Evolutionary conservation across 2,797 vertebrate genomes (phyloP).

Genomic region (Echiichthys vipera): DNA sequence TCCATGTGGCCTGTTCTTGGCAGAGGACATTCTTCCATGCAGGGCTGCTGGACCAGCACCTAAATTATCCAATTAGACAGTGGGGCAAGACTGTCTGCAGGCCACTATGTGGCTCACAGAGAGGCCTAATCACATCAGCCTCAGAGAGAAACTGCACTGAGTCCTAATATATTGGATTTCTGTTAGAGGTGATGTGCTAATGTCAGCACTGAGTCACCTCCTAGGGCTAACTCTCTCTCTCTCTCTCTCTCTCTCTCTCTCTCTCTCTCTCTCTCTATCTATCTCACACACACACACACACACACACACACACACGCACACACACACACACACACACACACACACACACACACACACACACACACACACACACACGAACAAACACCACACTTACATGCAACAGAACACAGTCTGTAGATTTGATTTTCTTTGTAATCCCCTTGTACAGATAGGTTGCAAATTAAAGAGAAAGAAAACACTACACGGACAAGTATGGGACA

Average conservation of each 20-base stretch:
- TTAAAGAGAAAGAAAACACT: neutral
- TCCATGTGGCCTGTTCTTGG: conserved; percentile 66
- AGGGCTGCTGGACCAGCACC: conserved; percentile 67
- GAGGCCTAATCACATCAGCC: conserved; percentile 73
- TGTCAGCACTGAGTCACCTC: conserved; percentile 74
- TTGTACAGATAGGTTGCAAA: neutral
- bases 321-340: conserved; percentile 8
- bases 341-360: neutral
- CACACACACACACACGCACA: conserved; percentile 27
- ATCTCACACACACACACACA: conserved; percentile 7
- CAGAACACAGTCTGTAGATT: neutral
- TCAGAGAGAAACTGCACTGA: conserved; percentile 63
- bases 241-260: conserved; percentile 3
- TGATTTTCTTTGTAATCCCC: neutral
- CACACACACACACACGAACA: neutral
- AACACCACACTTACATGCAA: no score
- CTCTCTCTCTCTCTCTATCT: conserved; percentile 2
- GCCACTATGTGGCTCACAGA: conserved; percentile 56
- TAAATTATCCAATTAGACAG: conserved; percentile 77
- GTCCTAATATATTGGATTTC: conserved; percentile 79
- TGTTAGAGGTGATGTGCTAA: conserved; percentile 74
- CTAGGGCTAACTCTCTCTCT: conserved; percentile 43
- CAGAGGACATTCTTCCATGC: conserved; percentile 62
- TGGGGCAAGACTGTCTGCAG: conserved; percentile 56
- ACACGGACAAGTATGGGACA: neutral